Conservation (phyloP, 2,888 invertebrate species). For the Cremastinae sp. region DNA sequence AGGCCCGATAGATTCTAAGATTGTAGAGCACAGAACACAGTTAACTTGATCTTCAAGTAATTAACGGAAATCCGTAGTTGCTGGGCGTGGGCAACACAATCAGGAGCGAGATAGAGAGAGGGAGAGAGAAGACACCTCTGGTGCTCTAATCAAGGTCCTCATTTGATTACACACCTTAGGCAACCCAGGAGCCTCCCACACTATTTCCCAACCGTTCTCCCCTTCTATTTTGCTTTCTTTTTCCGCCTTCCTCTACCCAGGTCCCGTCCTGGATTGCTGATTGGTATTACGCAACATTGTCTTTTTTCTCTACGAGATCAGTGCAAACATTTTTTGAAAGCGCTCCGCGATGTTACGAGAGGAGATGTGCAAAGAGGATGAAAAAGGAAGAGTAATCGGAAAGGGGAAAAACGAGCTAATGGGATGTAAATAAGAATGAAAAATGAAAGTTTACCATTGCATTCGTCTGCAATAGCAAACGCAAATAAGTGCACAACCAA, state of each 20-base stretch:
- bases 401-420: slow-evolving; percentile 38
- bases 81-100: slow-evolving; percentile 30
- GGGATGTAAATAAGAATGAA: slow-evolving; percentile 51
- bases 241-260: slow-evolving; percentile 11
- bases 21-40: slow-evolving; percentile 43
- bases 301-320: slow-evolving; percentile 15
- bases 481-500: too few species aligned
- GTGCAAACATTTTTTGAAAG: slow-evolving; percentile 35
- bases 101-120: slow-evolving; percentile 25
- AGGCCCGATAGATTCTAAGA: slow-evolving; percentile 8
- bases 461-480: slow-evolving; percentile 10
- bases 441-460: too few species aligned
- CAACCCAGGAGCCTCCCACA: slow-evolving; percentile 30
- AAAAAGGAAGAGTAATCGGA: slow-evolving; percentile 25
- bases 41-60: slow-evolving; percentile 58
- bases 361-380: slow-evolving; percentile 15
- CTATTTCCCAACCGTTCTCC: slow-evolving; percentile 28
- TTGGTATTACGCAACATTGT: slow-evolving; percentile 4
- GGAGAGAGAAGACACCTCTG: slow-evolving; percentile 45
- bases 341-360: background rate
- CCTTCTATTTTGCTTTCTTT: too few species aligned
- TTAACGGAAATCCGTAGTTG: slow-evolving; percentile 62
- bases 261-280: slow-evolving; percentile 24
- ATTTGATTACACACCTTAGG: slow-evolving; percentile 55
- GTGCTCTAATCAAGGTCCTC: slow-evolving; percentile 57